Percentiles rank a stretch among this genome's conserved stretches.
Conservation (phyloP, 2,797 vertebrate genomes). For the Tapirus indicus region DNA sequence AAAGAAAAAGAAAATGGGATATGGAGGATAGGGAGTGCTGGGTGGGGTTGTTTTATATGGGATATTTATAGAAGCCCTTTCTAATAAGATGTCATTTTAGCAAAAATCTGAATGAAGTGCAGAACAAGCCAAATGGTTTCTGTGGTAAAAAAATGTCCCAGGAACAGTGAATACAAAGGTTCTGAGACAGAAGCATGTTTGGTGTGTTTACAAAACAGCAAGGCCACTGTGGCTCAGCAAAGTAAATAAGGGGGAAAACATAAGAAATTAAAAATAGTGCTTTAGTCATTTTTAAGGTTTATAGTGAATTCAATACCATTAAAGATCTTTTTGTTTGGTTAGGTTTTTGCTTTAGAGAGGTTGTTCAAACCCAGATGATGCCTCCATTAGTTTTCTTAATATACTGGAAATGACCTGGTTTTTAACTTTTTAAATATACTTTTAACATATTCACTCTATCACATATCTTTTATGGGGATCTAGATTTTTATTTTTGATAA, state of each 20-base stretch:
- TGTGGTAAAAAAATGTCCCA: background rate
- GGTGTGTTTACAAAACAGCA: background rate
- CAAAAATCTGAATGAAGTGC: background rate
- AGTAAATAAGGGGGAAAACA: background rate
- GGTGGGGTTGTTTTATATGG: background rate
- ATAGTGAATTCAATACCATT: constrained; percentile 13
- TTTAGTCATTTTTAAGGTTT: background rate
- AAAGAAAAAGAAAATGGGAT: constrained; percentile 28
- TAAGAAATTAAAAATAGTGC: background rate
- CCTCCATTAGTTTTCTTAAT: background rate
- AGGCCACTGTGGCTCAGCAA: background rate
- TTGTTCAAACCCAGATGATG: constrained; percentile 10
- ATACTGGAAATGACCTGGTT: background rate
- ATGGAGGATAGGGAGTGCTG: background rate
- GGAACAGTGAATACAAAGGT: background rate
- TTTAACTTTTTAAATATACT: constrained; percentile 36
- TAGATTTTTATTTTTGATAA: constrained; percentile 44
- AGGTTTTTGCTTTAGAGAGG: background rate
- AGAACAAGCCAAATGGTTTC: background rate
- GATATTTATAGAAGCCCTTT: background rate
- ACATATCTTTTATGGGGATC: background rate
- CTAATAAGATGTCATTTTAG: background rate
- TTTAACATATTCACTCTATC: background rate
- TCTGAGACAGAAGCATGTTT: background rate
- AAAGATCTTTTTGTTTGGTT: background rate